Evolutionary conservation across 2,888 invertebrate genomes (phyloP), one percentile per base, ranked within the genome.

Genomic region (Galerucella calmariensis): DNA sequence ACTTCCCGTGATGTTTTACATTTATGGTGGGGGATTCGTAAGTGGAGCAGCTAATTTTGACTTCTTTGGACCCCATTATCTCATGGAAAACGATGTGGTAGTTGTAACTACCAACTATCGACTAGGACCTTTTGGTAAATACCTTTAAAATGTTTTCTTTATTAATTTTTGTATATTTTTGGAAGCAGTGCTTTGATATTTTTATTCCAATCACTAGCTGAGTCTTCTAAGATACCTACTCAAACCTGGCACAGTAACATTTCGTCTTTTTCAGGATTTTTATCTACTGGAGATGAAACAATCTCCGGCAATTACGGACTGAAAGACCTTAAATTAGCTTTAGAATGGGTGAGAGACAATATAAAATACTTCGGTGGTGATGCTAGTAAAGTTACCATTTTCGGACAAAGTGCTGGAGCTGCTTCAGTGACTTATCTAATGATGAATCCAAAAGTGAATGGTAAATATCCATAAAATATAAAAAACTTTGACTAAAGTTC

Each of bases 61-160:
- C 1, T 86, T 87, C 1, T 89, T 82, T 74, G 85, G 84, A 8
- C 85, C 85, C 12, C 84, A 86, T 74, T 83, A 82, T 69, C 73
- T 86, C 2, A 74, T 86, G 46, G 81, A 84, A 68, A 78, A 82
- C 70, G 81, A 80, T 20, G 81, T 85, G 16, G 77, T 85, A 9
- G 79, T 85, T 5, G 85, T 85, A 1, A 83, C 83, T 3, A 79
- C 83, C n/a, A 85, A 84, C 69, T 86, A 86, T 70, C 79, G 86
- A 67, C 62, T 78, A 9, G 78, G 78, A n/a, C 75, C 78, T 16
- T 78, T 77, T 35, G 78, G 78, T 78, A 74, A 75, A 51, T 35
- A 61, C 8, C 35, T n/a, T n/a, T n/a, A n/a, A n/a, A n/a, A n/a
- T n/a, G n/a, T n/a, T 27, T 27, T 27, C 2, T 27, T 2, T 27